These are phyloP conservation scores for Hydroisotoma schaefferi DNA, from an alignment of 2,888 invertebrate species.

Conservation along the genomic window DNA sequence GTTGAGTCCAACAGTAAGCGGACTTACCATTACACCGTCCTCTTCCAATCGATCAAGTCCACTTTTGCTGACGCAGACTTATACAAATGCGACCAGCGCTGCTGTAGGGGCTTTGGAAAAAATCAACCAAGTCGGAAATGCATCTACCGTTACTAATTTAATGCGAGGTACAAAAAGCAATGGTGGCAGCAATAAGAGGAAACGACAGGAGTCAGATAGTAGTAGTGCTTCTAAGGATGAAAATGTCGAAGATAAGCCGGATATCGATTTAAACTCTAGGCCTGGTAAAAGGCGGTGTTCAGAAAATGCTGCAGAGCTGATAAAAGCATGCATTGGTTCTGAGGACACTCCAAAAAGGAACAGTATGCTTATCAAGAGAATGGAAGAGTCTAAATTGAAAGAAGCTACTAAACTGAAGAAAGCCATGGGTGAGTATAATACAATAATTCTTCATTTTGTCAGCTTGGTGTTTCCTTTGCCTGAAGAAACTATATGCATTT, in stretches of 20 bases:
- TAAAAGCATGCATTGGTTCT: conserved; percentile 59
- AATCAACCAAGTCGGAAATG: conserved; percentile 13
- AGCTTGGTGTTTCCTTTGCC: no score
- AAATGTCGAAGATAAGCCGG: conserved; percentile 57
- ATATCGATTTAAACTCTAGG: conserved; percentile 51
- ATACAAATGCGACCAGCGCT: conserved; percentile 23
- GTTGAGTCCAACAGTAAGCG: conserved; percentile 37
- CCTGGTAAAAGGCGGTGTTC: conserved; percentile 61
- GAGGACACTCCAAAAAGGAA: conserved; percentile 51
- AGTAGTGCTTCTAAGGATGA: conserved; percentile 60
- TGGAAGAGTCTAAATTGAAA: conserved; percentile 40
- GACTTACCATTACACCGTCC: conserved; percentile 32
- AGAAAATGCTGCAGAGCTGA: conserved; percentile 61
- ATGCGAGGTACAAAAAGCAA: conserved; percentile 5
- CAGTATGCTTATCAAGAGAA: conserved; percentile 39
- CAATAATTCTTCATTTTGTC: background rate
- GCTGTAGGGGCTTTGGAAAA: conserved; percentile 32
- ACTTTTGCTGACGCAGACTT: conserved; percentile 14
- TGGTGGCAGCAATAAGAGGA: conserved; percentile 59
- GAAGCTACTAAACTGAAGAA: conserved; percentile 39
- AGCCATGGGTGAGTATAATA: conserved; percentile 38
- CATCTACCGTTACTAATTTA: background rate
- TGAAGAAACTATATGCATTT: background rate
- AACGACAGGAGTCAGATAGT: conserved; percentile 75
- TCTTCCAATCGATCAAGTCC: conserved; percentile 39